Base-by-base conservation (phyloP, 2,797 vertebrate species). In the Manis javanica region DNA sequence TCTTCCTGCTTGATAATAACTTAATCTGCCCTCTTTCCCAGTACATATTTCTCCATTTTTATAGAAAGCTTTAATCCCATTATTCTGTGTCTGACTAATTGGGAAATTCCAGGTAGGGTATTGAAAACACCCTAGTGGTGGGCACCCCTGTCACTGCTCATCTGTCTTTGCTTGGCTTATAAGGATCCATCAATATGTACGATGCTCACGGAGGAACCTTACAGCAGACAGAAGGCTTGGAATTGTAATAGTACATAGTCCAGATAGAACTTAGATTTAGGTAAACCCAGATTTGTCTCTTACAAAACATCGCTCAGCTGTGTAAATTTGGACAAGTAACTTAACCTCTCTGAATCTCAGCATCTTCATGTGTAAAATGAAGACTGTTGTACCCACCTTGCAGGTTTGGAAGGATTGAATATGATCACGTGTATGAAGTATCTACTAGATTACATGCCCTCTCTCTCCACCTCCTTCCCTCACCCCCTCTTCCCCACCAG, bases 161-260 rank as follows among this genome's bases (percentile, higher is more conserved):
- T 63, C 51, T 34, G 13, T 63, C n/a, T 14, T 42, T 55, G 31
- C 21, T 59, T 6, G 4, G 19, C 57, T 21, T 24, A 9, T 64
- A 12, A 39, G 12, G 64, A 26, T 66, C 49, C 66, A 39, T 24
- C 10, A 29, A 1, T 46, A 12, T 0, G 13, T n/a, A 3, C n/a
- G 49, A n/a, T 15, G 55, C 5, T 64, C 7, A 2, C 7, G 39
- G 87, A 53, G 31, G 24, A 31, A 12, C 10, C 63, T 63, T 23
- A 14, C 0, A 4, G 0, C 4, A 12, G 75, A 21, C 19, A 46
- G 68, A 18, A 12, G 19, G 37, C 31, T 72, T 21, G 7, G 21
- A 8, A 0, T 9, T 12, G 37, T 29, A 2, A 0, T 9, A 15
- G 46, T 29, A 2, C 12, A 12, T 6, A 61, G 34, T 15, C 37